Evolutionary conservation across 2,888 invertebrate species (phyloP).

Genomic region (Campaea margaritaria): DNA sequence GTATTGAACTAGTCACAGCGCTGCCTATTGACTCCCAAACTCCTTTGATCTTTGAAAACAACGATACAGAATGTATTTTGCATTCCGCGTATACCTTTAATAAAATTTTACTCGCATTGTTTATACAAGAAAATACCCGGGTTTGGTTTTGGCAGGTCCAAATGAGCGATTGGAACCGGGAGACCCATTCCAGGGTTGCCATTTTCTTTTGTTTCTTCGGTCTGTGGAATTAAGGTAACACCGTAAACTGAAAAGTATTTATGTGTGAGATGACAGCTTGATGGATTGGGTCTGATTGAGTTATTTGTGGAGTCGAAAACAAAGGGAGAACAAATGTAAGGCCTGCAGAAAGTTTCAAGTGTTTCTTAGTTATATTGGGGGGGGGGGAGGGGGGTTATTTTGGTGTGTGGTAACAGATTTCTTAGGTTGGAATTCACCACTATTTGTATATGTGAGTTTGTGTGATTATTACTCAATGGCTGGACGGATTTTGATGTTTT

Average conservation of each 20-base stretch:
- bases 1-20: not conserved
- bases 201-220: conserved; percentile 54
- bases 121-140: conserved; percentile 37
- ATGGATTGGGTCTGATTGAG: conserved; percentile 64
- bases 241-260: conserved; percentile 54
- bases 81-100: not conserved
- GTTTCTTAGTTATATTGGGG: conserved; percentile 5
- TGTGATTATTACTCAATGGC: too few relatives aligned
- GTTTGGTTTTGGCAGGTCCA: conserved; percentile 50
- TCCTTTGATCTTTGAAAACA: conserved; percentile 10
- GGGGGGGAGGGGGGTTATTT: too few relatives aligned
- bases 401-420: too few relatives aligned
- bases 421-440: too few relatives aligned
- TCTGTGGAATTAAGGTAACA: conserved; percentile 30
- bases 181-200: conserved; percentile 50
- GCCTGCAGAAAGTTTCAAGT: conserved; percentile 45
- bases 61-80: not conserved
- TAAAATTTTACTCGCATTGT: conserved; percentile 12
- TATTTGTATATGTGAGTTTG: too few relatives aligned
- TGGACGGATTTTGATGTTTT: too few relatives aligned
- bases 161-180: conserved; percentile 61
- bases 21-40: not conserved
- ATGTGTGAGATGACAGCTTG: conserved; percentile 60
- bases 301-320: conserved; percentile 52
- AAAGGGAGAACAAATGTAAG: conserved; percentile 49